phyloP scores from a whole-genome alignment of 2,888 invertebrate genomes.

The Morinoia aosen region DNA sequence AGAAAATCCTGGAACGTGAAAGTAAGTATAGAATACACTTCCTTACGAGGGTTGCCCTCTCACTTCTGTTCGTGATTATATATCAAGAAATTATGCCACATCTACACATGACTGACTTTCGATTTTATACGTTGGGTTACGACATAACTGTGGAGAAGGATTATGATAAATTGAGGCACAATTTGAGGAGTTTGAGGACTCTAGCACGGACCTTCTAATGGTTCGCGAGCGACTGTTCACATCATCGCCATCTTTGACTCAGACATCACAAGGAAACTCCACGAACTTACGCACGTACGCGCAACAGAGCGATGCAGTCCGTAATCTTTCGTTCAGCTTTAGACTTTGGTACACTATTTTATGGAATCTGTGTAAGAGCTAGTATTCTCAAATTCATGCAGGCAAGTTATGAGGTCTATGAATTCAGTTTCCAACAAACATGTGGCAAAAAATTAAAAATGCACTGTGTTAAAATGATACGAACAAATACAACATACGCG shows the following conservation, averaged over 20 bases:
- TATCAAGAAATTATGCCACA: not conserved
- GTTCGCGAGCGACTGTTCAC: constrained; percentile 20
- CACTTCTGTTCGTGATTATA: not conserved
- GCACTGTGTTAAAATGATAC: not conserved
- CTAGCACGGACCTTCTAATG: not conserved
- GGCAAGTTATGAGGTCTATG: not conserved
- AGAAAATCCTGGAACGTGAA: not conserved
- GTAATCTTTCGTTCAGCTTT: not conserved
- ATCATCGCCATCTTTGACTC: constrained; percentile 47
- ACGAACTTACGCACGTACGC: constrained; percentile 4
- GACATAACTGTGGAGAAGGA: not conserved
- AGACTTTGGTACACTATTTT: not conserved
- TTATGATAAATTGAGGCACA: not conserved
- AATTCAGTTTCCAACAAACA: not conserved
- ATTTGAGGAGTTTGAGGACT: not conserved
- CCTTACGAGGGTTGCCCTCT: constrained; percentile 38
- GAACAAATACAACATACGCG: not conserved
- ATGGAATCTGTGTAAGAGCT: not conserved
- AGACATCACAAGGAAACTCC: constrained; percentile 10
- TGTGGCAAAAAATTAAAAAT: not conserved
- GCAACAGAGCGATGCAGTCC: not conserved
- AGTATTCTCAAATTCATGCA: not conserved
- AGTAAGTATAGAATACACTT: not conserved
- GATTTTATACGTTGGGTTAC: not conserved
- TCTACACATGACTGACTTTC: not conserved